Evolutionary conservation across 2,888 invertebrate genomes (phyloP).

Genomic region (Antitype chi): DNA sequence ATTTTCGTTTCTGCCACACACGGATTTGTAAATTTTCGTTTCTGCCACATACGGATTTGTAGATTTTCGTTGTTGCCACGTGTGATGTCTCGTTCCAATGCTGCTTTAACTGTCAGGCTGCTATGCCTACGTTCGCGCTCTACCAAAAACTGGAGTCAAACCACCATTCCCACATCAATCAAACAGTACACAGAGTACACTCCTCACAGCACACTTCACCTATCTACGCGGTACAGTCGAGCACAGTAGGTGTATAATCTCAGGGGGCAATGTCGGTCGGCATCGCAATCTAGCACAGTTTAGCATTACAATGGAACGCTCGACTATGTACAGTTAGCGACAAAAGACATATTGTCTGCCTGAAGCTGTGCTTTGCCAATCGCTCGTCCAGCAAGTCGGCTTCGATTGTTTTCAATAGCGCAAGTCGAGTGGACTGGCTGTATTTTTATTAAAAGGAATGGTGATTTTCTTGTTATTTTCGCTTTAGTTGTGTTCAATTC

Average conservation of each 20-base stretch:
- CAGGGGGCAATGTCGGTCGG: conserved; percentile 64
- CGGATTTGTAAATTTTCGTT: not conserved
- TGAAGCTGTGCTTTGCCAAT: conserved; percentile 58
- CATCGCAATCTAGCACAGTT: conserved; percentile 69
- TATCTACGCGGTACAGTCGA: conserved; percentile 61
- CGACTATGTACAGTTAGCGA: conserved; percentile 66
- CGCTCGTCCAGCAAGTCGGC: conserved; percentile 56
- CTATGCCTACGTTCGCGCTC: too few species aligned
- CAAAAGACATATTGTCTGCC: conserved; percentile 71
- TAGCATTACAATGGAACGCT: conserved; percentile 71
- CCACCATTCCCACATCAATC: conserved; percentile 7
- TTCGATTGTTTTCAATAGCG: conserved; percentile 66
- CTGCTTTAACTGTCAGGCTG: not conserved
- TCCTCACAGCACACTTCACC: conserved; percentile 27
- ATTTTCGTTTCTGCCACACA: not conserved
- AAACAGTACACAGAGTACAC: conserved; percentile 25
- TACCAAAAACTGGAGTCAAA: conserved; percentile 1
- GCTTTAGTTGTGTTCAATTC: conserved; percentile 11
- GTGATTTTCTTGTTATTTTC: conserved; percentile 44
- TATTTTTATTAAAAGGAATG: conserved; percentile 51
- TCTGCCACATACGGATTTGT: too few species aligned
- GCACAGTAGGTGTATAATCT: conserved; percentile 67
- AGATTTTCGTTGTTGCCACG: not conserved
- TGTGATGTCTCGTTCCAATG: too few species aligned
- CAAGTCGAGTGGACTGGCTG: conserved; percentile 55